These are phyloP conservation scores for Dilophus febrilis DNA, from an alignment of 2,888 invertebrate genomes.

Conservation along the genomic window DNA sequence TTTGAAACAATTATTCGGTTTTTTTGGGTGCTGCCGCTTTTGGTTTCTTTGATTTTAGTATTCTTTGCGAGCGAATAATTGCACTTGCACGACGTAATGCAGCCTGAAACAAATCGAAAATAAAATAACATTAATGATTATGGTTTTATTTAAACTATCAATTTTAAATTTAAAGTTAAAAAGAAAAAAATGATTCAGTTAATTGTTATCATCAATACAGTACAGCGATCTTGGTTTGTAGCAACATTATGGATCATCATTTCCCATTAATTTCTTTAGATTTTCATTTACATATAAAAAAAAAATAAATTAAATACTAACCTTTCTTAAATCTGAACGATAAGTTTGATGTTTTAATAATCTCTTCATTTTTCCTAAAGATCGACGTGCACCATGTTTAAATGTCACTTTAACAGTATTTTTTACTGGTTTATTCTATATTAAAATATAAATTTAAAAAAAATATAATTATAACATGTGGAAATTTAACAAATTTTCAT, in stretches of 20 bases:
- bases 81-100: conserved; percentile 88
- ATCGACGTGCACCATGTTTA: conserved; percentile 76
- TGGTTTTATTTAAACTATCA: conserved; percentile 12
- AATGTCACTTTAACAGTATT: conserved; percentile 57
- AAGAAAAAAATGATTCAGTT: background rate
- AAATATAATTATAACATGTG: background rate
- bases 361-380: conserved; percentile 69
- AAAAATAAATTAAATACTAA: conserved; percentile 7
- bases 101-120: conserved; percentile 40
- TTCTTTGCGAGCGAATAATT: conserved; percentile 79
- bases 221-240: conserved; percentile 7
- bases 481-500: background rate
- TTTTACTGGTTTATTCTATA: conserved; percentile 58
- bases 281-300: conserved; percentile 4
- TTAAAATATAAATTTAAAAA: background rate
- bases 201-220: conserved; percentile 5
- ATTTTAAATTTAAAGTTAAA: background rate
- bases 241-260: conserved; percentile 7
- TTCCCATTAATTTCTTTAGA: too few relatives aligned
- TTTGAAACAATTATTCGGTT: conserved; percentile 71
- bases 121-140: conserved; percentile 8
- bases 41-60: conserved; percentile 59
- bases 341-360: conserved; percentile 67
- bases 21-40: conserved; percentile 45
- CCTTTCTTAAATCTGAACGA: conserved; percentile 65